A percentile compares a stretch with the other conserved stretches of the same genome.
phyloP scores from a whole-genome alignment of 2,888 invertebrate species.

The Stenodera caucasica region DNA sequence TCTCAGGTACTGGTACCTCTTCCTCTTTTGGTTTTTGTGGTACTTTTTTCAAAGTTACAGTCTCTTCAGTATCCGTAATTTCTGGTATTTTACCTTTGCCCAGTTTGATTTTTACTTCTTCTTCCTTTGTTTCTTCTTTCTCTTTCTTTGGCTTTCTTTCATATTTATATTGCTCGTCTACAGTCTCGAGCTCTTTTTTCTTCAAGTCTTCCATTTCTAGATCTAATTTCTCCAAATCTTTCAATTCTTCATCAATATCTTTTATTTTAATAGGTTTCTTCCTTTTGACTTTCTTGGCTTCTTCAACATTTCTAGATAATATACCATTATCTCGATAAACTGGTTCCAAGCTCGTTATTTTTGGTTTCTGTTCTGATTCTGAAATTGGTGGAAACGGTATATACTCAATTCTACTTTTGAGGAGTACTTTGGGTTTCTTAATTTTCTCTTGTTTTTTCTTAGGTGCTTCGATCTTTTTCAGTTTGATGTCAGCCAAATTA shows the following conservation, averaged over 20 bases:
- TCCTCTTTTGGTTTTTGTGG: slow-evolving; percentile 53
- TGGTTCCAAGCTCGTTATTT: slow-evolving; percentile 47
- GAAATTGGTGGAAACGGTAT: slow-evolving; percentile 54
- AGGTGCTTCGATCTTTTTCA: slow-evolving; percentile 52
- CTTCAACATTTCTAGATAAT: slow-evolving; percentile 57
- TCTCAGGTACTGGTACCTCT: slow-evolving; percentile 47
- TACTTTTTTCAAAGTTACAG: slow-evolving; percentile 59
- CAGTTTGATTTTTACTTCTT: slow-evolving; percentile 48
- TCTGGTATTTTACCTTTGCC: slow-evolving; percentile 58
- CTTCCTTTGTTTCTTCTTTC: slow-evolving; percentile 38
- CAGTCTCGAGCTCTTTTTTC: slow-evolving; percentile 51
- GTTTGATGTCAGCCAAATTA: slow-evolving; percentile 68
- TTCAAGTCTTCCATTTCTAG: slow-evolving; percentile 52
- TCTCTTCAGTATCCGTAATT: slow-evolving; percentile 52
- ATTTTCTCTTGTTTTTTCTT: slow-evolving; percentile 45
- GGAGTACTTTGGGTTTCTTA: slow-evolving; percentile 65
- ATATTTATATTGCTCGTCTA: slow-evolving; percentile 54
- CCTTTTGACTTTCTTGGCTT: slow-evolving; percentile 52
- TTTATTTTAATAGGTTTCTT: slow-evolving; percentile 52
- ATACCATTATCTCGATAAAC: slow-evolving; percentile 51
- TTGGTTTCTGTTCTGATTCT: slow-evolving; percentile 44
- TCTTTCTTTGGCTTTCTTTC: slow-evolving; percentile 43
- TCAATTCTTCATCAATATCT: slow-evolving; percentile 49
- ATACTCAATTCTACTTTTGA: slow-evolving; percentile 69
- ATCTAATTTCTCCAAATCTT: slow-evolving; percentile 56